Base-by-base conservation (phyloP, 2,797 vertebrate genomes). In the Hafferia zeledoni region DNA sequence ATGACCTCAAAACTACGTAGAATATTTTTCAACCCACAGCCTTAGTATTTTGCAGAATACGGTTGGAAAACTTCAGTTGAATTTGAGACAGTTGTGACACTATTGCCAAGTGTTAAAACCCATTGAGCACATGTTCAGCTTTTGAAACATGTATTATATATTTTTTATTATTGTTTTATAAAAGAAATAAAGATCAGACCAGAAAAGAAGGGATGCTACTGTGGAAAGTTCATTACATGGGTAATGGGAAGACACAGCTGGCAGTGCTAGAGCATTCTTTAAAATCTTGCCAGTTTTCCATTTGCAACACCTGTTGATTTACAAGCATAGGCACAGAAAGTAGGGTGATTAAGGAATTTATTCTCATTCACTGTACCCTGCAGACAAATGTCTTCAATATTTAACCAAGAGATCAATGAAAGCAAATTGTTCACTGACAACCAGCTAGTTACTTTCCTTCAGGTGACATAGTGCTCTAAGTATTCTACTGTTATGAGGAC, bases 311-410 rank as follows among this genome's bases (percentile, higher is more conserved):
- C 14, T 16, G 83, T 76, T 95, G 67, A 94, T 96, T 93, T 96
- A 93, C 39, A 96, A 89, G 33, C 31, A 55, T 33, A 46, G 83
- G 41, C 30, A 91, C 68, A 69, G 86, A 65, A 94, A 87, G 79
- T 60, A 90, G 92, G 91, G 39, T 93, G 89, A 92, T 71, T 91
- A n/a, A 47, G 60, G 67, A 75, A 85, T 95, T 95, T 96, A 72
- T 95, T 92, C 65, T 93, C 76, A 63, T 96, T 92, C 68, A 76
- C 94, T 89, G 82, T 89, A 90, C 37, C 53, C 80, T 78, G 41
- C 74, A 94, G 94, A 83, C 82, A 86, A 93, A 91, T 49, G 85
- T 70, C 37, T 63, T 97, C 88, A 95, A 78, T 90, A 89, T 96
- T 97, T 95, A 95, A 92, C 87, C 44, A 87, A 63, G 39, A 93